Conservation (phyloP, 2,888 invertebrate genomes). For the Hypomecis punctinalis region DNA sequence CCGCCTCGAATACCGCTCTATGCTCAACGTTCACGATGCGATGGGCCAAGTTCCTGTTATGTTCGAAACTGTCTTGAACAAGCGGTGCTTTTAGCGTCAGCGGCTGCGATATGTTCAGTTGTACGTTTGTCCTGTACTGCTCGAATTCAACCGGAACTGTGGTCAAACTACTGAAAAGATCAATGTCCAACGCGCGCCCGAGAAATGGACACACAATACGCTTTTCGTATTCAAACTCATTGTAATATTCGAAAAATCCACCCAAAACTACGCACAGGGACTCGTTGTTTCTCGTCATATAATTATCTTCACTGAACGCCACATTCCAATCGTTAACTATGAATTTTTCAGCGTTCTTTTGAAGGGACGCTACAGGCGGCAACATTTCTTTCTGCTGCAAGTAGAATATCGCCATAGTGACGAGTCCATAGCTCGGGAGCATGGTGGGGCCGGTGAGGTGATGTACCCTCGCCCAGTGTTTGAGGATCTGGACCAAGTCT, state of each 20-base stretch:
- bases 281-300: neutral
- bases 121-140: neutral
- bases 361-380: conserved; percentile 30
- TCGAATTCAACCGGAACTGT: conserved; percentile 4
- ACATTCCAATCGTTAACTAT: neutral
- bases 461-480: conserved; percentile 25
- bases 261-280: conserved; percentile 18
- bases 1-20: neutral
- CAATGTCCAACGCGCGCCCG: conserved; percentile 15
- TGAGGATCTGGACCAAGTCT: conserved; percentile 15
- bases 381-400: conserved; percentile 41
- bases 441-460: neutral
- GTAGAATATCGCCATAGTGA: conserved; percentile 43
- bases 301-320: conserved; percentile 1
- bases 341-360: conserved; percentile 11
- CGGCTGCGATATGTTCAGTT: neutral
- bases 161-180: neutral
- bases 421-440: conserved; percentile 27
- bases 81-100: neutral
- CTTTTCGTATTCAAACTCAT: conserved; percentile 9
- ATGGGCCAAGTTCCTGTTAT: neutral
- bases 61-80: conserved; percentile 2
- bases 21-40: neutral
- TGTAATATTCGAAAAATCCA: conserved; percentile 29
- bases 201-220: conserved; percentile 18